phyloP scores from a whole-genome alignment of 2,888 invertebrate genomes.

The Tricholauxania praeusta region DNA sequence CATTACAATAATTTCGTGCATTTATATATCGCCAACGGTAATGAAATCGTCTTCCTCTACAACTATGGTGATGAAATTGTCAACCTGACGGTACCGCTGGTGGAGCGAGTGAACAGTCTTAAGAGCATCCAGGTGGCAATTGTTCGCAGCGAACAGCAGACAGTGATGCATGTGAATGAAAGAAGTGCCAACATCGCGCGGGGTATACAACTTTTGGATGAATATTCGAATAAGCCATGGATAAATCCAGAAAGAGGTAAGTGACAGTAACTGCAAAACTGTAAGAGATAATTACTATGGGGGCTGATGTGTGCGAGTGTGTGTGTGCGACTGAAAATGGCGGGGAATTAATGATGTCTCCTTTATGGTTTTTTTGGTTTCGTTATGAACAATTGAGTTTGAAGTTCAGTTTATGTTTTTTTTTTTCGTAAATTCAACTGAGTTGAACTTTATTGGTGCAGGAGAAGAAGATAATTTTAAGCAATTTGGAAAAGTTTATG shows the following conservation, averaged over 20 bases:
- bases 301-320: not conserved
- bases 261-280: constrained; percentile 36
- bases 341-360: constrained; percentile 18
- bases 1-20: constrained; percentile 94
- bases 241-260: constrained; percentile 82
- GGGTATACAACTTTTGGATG: constrained; percentile 77
- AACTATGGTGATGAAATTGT: constrained; percentile 85
- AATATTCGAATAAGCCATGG: constrained; percentile 90
- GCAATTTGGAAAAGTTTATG: not conserved
- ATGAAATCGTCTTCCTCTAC: constrained; percentile 85
- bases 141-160: constrained; percentile 77
- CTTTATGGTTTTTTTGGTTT: too few species aligned
- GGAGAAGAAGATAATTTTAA: not conserved
- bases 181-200: constrained; percentile 78
- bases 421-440: constrained; percentile 3
- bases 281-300: not conserved
- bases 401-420: not conserved
- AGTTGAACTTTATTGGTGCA: not conserved
- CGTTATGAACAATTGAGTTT: constrained; percentile 34
- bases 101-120: constrained; percentile 81
- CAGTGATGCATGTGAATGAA: constrained; percentile 86
- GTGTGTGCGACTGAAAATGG: not conserved
- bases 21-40: constrained; percentile 83
- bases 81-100: constrained; percentile 79
- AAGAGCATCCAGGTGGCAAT: constrained; percentile 92